Conservation (phyloP, 2,797 vertebrate genomes). For the Amblyopsis hoosieri region DNA sequence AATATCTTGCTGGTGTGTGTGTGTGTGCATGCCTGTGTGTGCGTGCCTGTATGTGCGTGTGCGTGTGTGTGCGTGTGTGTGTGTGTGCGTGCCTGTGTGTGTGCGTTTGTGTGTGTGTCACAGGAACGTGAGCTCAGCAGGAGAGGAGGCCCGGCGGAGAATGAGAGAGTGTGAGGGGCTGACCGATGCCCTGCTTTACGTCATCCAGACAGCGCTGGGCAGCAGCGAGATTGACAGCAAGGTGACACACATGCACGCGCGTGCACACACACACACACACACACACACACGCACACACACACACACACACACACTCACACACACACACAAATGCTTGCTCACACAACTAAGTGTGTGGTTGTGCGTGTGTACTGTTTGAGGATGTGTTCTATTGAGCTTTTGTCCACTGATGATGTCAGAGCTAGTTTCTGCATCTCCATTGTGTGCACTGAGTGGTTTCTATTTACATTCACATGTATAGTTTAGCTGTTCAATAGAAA, state of each 20-base stretch:
- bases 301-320: conserved; percentile 16
- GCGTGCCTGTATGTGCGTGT: not conserved
- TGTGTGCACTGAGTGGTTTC: no score
- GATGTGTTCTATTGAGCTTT: no score
- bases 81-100: conserved; percentile 19
- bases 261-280: conserved; percentile 11
- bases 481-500: no score
- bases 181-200: conserved; percentile 94
- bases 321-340: not conserved
- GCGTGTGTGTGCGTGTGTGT: conserved; percentile 4
- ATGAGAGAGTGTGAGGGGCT: conserved; percentile 98
- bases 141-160: conserved; percentile 94
- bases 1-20: not conserved
- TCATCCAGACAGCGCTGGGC: conserved; percentile 96
- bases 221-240: conserved; percentile 99
- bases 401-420: no score
- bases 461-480: no score
- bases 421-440: no score
- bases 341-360: not conserved
- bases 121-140: conserved; percentile 98
- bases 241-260: conserved; percentile 71
- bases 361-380: not conserved
- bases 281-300: conserved; percentile 17
- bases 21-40: not conserved
- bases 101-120: conserved; percentile 47